Evolutionary conservation across 2,113 vertebrate species (phyloP), one percentile per base, ranked within the genome.

Genomic region (Engystomops pustulosus): DNA sequence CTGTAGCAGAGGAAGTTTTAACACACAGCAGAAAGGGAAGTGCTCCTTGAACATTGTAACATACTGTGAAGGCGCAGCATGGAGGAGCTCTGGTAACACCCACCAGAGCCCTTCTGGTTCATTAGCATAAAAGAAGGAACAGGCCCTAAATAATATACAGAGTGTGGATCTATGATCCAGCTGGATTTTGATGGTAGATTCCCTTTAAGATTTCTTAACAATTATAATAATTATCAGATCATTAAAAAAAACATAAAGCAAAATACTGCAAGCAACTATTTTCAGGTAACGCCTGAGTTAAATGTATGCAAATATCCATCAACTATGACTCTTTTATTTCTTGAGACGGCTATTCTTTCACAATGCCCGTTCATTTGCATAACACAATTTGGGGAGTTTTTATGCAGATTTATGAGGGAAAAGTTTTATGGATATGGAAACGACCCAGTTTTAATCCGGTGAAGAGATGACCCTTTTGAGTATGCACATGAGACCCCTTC

Each of bases 311-410:
- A 81, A 81, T 38, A 41, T 10, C 30, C 79, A 69, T 81, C 45
- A 69, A 68, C 17, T 36, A 51, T 81, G 11, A 23, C 34, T 70
- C 51, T 82, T 82, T 72, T 58, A 60, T 25, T 34, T 78, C 20
- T 58, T 58, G 60, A 23, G 49, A 67, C 75, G 85, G 85, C 80
- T 75, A 88, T 85, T 87, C 89, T 88, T 58, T 15, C 3, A 60
- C 47, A 53, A 44, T 23, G 32, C 7, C 8, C 7, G 6, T 58
- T 71, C 27, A 83, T 83, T 65, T 83, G 55, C 58, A 65, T 75
- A 65, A 17, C 36, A 62, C 72, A 58, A 83, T 83, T 83, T 82
- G 47, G 36, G 36, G 0, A 82, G 68, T 36, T 58, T 44, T 82
- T 82, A 71, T 82, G 70, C 38, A 83, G 81, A 75, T 65, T 83